phyloP scores from a whole-genome alignment of 2,888 invertebrate species.

The Cylloceria caligata region DNA sequence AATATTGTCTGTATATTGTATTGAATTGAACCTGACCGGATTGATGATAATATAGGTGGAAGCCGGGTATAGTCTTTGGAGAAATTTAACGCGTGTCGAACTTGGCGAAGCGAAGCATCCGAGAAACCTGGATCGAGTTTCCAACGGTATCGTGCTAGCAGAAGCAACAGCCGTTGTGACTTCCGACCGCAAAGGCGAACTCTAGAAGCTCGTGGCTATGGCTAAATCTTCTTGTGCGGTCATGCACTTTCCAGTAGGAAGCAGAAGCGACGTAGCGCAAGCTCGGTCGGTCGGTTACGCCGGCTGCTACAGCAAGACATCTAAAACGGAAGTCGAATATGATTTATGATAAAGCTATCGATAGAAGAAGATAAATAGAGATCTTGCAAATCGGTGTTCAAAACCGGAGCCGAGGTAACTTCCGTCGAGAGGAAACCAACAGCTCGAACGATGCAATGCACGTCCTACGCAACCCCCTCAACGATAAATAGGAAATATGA shows the following conservation, averaged over 20 bases:
- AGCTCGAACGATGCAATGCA: conserved; percentile 36
- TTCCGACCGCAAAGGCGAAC: conserved; percentile 56
- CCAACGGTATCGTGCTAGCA: conserved; percentile 33
- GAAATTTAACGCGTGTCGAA: conserved; percentile 44
- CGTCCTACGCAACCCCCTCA: background rate
- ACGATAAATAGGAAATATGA: background rate
- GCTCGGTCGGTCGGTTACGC: conserved; percentile 70
- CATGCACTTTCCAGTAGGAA: conserved; percentile 59
- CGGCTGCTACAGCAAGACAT: conserved; percentile 65
- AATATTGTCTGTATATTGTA: background rate
- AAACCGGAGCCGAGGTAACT: conserved; percentile 47
- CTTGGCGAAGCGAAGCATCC: conserved; percentile 25
- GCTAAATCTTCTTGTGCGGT: conserved; percentile 60
- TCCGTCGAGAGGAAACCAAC: conserved; percentile 40
- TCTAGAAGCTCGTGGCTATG: conserved; percentile 35
- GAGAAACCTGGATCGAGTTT: conserved; percentile 52
- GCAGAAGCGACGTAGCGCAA: conserved; percentile 51
- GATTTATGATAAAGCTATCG: conserved; percentile 64
- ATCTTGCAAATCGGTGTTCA: conserved; percentile 51
- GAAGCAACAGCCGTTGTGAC: conserved; percentile 61
- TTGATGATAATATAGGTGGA: conserved; percentile 23
- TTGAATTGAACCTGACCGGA: background rate
- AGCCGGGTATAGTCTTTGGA: background rate
- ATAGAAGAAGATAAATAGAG: conserved; percentile 61
- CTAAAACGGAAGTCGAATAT: conserved; percentile 66